These are phyloP conservation scores for Actinostola sp. DNA, from an alignment of 92 coral and sea anemone genomes.

Conservation along the genomic window DNA sequence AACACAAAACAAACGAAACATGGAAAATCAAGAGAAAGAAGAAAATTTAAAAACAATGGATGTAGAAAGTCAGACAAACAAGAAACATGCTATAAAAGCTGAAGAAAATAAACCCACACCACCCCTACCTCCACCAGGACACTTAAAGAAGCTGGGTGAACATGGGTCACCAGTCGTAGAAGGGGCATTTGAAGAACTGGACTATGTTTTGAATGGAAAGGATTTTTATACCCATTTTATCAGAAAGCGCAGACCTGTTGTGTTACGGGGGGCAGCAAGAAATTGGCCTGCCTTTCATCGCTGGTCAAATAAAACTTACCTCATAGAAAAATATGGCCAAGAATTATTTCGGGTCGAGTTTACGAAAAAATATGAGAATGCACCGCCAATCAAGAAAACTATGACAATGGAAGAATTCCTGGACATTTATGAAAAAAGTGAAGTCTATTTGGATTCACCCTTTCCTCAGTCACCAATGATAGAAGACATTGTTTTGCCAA, in stretches of 20 bases:
- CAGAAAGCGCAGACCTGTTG: constrained; percentile 75
- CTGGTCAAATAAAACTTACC: constrained; percentile 88
- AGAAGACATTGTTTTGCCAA: constrained; percentile 78
- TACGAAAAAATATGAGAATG: constrained; percentile 78
- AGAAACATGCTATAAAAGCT: constrained; percentile 1
- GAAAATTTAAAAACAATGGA: background rate
- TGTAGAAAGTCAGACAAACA: background rate
- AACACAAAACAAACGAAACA: background rate
- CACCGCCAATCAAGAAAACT: constrained; percentile 83
- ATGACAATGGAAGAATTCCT: constrained; percentile 80
- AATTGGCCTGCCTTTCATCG: constrained; percentile 83
- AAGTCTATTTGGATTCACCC: constrained; percentile 89
- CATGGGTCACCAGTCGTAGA: constrained; percentile 68
- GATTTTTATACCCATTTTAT: constrained; percentile 89
- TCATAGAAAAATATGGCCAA: constrained; percentile 82
- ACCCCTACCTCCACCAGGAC: constrained; percentile 58
- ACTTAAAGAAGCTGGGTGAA: constrained; percentile 84
- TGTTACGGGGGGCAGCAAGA: constrained; percentile 78
- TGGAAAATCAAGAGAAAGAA: background rate
- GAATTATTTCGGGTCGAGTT: constrained; percentile 81
- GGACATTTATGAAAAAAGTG: constrained; percentile 74
- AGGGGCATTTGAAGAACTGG: constrained; percentile 79
- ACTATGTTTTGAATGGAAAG: constrained; percentile 80
- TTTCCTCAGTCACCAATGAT: constrained; percentile 86
- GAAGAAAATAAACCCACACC: background rate